Conservation (phyloP, 2,888 invertebrate genomes). For the Strigamia transsilvanica region DNA sequence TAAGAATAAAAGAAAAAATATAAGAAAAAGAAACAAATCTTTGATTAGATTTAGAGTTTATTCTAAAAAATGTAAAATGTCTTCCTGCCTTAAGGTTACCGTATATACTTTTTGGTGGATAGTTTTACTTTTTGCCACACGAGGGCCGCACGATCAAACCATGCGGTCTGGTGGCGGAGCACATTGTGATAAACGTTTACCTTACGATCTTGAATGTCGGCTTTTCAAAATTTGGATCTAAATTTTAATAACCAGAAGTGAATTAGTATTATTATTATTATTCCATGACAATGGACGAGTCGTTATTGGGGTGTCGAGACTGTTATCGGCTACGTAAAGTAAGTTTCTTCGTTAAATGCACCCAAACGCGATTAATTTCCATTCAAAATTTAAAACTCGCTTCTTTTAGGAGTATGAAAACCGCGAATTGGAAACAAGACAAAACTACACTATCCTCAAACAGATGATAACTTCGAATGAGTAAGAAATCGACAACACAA, state of each 20-base stretch:
- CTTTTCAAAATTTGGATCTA: not conserved
- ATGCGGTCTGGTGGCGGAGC: conserved; percentile 26
- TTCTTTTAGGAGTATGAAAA: not conserved
- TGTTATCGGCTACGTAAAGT: not conserved
- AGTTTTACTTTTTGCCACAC: not conserved
- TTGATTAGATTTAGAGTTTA: not conserved
- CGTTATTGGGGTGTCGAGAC: not conserved
- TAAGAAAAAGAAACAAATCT: not conserved
- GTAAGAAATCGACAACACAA: too few species aligned
- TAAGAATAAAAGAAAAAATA: not conserved
- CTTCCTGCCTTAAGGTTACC: too few species aligned
- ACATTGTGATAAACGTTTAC: conserved; percentile 18
- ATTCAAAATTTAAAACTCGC: not conserved
- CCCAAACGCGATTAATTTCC: not conserved
- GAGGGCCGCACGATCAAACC: not conserved
- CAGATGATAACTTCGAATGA: too few species aligned
- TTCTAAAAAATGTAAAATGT: too few species aligned
- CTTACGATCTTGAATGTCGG: not conserved
- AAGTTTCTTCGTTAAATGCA: not conserved
- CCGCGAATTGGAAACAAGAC: not conserved
- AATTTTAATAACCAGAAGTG: not conserved
- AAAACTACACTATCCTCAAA: too few species aligned
- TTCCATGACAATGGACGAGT: not conserved
- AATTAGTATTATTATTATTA: not conserved
- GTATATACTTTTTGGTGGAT: too few species aligned